Conservation (phyloP, 2,888 invertebrate genomes). For the Drosophila recens region DNA sequence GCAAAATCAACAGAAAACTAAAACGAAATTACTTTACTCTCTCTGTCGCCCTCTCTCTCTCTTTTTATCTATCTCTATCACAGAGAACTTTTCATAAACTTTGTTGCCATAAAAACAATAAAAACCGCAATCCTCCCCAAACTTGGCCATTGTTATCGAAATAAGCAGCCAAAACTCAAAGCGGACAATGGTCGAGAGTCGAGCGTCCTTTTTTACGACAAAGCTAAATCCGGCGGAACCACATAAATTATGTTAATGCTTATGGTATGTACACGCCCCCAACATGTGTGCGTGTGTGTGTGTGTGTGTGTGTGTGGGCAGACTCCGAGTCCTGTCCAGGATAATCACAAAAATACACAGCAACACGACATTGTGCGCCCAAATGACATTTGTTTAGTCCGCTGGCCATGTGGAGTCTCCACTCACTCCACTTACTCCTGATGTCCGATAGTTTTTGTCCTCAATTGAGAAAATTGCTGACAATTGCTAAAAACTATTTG, state of each 20-base stretch:
- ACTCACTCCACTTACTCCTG: neutral
- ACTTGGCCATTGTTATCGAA: slow-evolving; percentile 72
- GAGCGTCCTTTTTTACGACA: slow-evolving; percentile 81
- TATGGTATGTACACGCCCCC: slow-evolving; percentile 83
- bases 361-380: slow-evolving; percentile 41
- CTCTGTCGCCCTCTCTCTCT: neutral
- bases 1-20: slow-evolving; percentile 82
- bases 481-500: slow-evolving; percentile 79
- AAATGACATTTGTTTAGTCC: slow-evolving; percentile 73
- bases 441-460: slow-evolving; percentile 72
- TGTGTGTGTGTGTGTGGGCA: slow-evolving; percentile 33
- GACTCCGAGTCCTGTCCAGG: slow-evolving; percentile 42
- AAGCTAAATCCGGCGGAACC: slow-evolving; percentile 83
- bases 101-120: slow-evolving; percentile 82
- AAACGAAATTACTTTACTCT: slow-evolving; percentile 62
- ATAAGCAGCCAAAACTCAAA: slow-evolving; percentile 70
- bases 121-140: slow-evolving; percentile 76
- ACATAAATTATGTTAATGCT: slow-evolving; percentile 85
- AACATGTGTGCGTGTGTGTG: slow-evolving; percentile 66
- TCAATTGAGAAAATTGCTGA: slow-evolving; percentile 80
- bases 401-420: neutral
- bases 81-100: slow-evolving; percentile 76
- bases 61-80: neutral
- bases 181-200: slow-evolving; percentile 75
- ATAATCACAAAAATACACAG: slow-evolving; percentile 78